phyloP scores from a whole-genome alignment of 2,888 invertebrate species.

The Trichogramma evanescens region DNA sequence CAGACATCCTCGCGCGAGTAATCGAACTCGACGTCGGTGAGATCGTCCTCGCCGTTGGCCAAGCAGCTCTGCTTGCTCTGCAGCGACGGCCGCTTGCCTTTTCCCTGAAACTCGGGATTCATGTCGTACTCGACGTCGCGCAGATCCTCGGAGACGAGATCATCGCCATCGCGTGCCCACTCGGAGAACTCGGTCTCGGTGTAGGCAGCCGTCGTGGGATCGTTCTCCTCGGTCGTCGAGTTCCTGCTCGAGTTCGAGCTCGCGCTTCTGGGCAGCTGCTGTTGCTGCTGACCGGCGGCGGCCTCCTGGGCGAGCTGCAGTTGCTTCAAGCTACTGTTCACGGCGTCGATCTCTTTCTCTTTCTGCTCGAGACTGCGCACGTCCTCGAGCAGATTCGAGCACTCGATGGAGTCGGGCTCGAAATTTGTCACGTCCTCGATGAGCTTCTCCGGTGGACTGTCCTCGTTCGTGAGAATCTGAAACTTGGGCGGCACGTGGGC shows the following conservation, averaged over 20 bases:
- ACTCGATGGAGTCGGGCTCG: conserved; percentile 45
- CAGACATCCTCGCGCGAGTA: conserved; percentile 39
- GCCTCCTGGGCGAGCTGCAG: conserved; percentile 32
- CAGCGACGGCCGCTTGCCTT: conserved; percentile 27
- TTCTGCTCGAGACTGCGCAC: background rate
- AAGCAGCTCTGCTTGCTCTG: conserved; percentile 20
- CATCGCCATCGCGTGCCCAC: conserved; percentile 75
- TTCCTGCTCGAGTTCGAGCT: conserved; percentile 29
- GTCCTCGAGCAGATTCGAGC: conserved; percentile 16
- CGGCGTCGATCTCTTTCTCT: conserved; percentile 29
- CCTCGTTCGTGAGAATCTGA: conserved; percentile 65
- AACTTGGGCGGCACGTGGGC: conserved; percentile 54
- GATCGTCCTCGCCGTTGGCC: conserved; percentile 43
- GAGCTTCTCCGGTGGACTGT: conserved; percentile 33
- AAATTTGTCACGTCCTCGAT: conserved; percentile 29
- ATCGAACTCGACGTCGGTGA: conserved; percentile 42
- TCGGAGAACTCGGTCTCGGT: conserved; percentile 86
- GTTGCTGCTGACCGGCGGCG: conserved; percentile 43
- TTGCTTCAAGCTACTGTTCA: conserved; percentile 39
- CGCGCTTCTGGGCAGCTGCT: conserved; percentile 50
- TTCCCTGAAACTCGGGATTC: conserved; percentile 48
- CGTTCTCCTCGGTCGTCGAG: conserved; percentile 59
- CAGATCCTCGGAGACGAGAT: conserved; percentile 64
- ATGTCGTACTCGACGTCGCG: conserved; percentile 59
- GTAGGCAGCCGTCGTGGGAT: conserved; percentile 64